Percentiles rank a stretch among this genome's conserved stretches.
Evolutionary conservation across 2,888 invertebrate genomes (phyloP).

Genomic region (Nephrotoma flavescens): DNA sequence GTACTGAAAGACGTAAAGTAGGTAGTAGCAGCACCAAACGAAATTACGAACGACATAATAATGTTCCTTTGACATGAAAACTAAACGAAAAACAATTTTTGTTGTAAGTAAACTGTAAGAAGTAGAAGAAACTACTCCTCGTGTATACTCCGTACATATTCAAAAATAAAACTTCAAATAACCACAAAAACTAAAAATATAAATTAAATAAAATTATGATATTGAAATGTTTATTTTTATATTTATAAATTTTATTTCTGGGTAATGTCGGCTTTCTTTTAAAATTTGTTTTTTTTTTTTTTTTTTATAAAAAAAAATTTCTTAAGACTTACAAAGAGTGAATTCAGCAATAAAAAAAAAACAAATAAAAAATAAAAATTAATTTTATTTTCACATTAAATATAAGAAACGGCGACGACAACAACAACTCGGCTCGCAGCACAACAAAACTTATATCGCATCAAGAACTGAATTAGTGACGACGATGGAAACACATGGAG

Average conservation of each 20-base stretch:
- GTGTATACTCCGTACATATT: neutral
- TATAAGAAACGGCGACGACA: neutral
- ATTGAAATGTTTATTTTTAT: conserved; percentile 4
- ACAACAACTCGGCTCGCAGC: neutral
- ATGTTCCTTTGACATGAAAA: conserved; percentile 1
- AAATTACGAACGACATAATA: neutral
- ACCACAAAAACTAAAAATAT: neutral
- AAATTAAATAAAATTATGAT: conserved; percentile 1
- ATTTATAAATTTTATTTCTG: neutral
- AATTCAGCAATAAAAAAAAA: neutral
- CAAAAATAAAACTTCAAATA: neutral
- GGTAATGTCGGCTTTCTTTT: conserved; percentile 3
- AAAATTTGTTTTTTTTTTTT: neutral
- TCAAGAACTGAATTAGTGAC: neutral
- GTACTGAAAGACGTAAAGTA: neutral
- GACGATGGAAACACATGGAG: neutral
- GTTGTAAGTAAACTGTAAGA: neutral
- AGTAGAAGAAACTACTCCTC: neutral
- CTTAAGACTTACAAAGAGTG: neutral
- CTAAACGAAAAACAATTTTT: neutral
- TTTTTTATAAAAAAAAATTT: neutral
- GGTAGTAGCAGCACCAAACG: neutral
- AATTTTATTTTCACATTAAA: neutral
- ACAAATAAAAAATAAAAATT: neutral
- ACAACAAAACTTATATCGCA: neutral